These are phyloP conservation scores for Acomys russatus DNA, from an alignment of 2,797 vertebrate species.

Conservation along the genomic window DNA sequence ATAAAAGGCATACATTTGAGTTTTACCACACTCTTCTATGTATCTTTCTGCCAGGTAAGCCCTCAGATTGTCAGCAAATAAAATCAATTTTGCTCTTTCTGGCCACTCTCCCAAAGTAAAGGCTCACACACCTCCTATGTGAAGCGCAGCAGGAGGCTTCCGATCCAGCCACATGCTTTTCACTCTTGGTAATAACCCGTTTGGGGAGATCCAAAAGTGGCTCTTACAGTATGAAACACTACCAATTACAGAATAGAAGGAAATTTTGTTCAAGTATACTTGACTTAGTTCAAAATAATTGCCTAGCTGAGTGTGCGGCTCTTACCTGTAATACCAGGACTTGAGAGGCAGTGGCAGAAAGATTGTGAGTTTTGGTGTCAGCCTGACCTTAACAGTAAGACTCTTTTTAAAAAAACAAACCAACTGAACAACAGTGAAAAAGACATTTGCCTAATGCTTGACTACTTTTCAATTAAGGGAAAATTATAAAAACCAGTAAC, in stretches of 20 bases:
- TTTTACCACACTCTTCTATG: background rate
- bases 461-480: background rate
- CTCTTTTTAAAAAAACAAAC: background rate
- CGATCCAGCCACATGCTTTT: background rate
- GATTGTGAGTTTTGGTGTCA: too few relatives aligned
- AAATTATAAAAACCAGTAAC: background rate
- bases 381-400: background rate
- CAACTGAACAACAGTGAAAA: background rate
- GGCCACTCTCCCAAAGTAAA: background rate
- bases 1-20: background rate
- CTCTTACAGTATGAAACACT: background rate
- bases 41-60: background rate
- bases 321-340: background rate
- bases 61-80: background rate
- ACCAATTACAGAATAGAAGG: background rate
- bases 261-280: background rate
- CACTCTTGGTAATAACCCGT: background rate
- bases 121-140: background rate
- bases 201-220: slow-evolving; percentile 21
- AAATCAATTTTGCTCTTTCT: background rate
- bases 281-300: background rate
- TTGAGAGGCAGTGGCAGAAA: too few relatives aligned
- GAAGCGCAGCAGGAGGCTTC: background rate
- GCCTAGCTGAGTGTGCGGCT: background rate
- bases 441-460: slow-evolving; percentile 30